Conservation (phyloP, 1,140 invertebrate species). For the Orussus abietinus region DNA sequence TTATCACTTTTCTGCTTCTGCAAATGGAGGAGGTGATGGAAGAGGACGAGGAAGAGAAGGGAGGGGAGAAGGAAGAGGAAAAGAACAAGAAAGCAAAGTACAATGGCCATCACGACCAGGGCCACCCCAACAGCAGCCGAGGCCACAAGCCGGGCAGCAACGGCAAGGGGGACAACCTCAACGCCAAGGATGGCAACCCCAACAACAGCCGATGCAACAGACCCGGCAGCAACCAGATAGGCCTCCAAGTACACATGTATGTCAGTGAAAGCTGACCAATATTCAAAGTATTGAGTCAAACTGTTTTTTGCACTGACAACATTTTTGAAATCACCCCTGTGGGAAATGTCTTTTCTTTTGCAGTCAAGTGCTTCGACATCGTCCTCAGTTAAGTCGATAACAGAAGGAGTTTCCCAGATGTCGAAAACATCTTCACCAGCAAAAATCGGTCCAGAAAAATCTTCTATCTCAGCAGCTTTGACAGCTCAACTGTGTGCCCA, state of each 20-base stretch:
- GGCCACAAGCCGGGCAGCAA: background rate
- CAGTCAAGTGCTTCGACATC: too few species aligned
- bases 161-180: too few species aligned
- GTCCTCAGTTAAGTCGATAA: slow-evolving; percentile 1
- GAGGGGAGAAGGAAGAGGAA: background rate
- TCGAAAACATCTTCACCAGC: background rate
- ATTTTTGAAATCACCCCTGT: too few species aligned
- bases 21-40: too few species aligned
- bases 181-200: background rate
- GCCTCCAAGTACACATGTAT: too few species aligned
- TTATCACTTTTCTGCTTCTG: too few species aligned
- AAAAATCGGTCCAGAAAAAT: slow-evolving; percentile 1
- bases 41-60: slow-evolving; percentile 2
- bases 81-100: background rate
- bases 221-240: slow-evolving; percentile 1
- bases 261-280: too few species aligned
- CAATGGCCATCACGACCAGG: background rate
- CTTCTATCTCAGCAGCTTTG: slow-evolving; percentile 9
- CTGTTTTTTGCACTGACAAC: too few species aligned
- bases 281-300: too few species aligned
- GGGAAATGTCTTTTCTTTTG: too few species aligned
- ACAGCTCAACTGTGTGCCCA: slow-evolving; percentile 3
- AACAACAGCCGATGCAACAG: background rate
- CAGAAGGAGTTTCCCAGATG: background rate
- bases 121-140: background rate